A percentile compares a stretch with the other conserved stretches of the same genome.
Conservation (phyloP, 2,797 vertebrate species). For the Apogon talboti region DNA sequence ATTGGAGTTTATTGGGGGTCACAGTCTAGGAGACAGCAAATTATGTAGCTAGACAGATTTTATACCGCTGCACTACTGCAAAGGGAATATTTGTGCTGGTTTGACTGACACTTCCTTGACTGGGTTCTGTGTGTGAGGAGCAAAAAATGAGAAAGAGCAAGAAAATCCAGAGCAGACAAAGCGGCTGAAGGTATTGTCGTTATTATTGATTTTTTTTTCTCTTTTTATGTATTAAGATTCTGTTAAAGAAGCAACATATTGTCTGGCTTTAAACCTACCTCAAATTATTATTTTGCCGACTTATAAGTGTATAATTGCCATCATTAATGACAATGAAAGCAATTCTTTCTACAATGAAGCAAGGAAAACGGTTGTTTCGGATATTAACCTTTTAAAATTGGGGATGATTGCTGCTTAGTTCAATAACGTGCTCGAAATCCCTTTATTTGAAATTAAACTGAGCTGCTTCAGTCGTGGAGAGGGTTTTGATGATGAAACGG, state of each 20-base stretch:
- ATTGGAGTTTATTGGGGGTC: constrained; percentile 67
- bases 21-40: constrained; percentile 47
- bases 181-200: not conserved
- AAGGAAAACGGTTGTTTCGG: constrained; percentile 35
- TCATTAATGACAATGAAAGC: constrained; percentile 43
- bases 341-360: constrained; percentile 27
- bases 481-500: constrained; percentile 50
- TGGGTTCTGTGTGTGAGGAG: not conserved
- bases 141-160: not conserved
- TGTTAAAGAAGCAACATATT: not conserved
- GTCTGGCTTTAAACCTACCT: not conserved
- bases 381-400: constrained; percentile 51
- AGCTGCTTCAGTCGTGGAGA: constrained; percentile 30
- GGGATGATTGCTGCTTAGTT: constrained; percentile 40
- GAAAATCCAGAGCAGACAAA: not conserved
- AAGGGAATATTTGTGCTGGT: constrained; percentile 17
- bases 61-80: constrained; percentile 27
- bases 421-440: constrained; percentile 40
- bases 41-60: constrained; percentile 39
- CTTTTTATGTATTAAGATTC: constrained; percentile 4
- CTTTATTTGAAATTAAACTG: constrained; percentile 52
- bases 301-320: constrained; percentile 30
- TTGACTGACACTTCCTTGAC: constrained; percentile 39
- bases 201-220: constrained; percentile 10
- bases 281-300: constrained; percentile 24